These are phyloP conservation scores for Scalopus aquaticus DNA, from an alignment of 2,113 vertebrate species.

Conservation along the genomic window DNA sequence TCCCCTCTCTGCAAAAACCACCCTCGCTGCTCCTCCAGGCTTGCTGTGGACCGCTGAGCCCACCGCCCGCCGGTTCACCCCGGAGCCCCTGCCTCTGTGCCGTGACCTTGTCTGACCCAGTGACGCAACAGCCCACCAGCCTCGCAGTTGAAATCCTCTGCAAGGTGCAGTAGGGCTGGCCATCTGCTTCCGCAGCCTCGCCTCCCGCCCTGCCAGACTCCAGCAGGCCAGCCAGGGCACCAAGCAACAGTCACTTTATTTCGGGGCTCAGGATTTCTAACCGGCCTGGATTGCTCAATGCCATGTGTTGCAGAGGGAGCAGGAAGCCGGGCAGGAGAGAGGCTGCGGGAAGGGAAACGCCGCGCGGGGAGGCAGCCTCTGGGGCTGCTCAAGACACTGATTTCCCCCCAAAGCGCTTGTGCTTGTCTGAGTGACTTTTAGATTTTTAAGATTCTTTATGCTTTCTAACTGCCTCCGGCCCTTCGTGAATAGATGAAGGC, in stretches of 20 bases:
- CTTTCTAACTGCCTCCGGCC: background rate
- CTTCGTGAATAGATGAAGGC: background rate
- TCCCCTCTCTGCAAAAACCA: background rate
- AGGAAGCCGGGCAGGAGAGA: background rate
- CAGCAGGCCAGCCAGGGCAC: background rate
- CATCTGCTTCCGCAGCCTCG: conserved; percentile 64
- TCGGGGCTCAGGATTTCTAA: conserved; percentile 53
- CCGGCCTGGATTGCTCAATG: conserved; percentile 58
- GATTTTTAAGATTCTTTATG: background rate
- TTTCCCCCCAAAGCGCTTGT: background rate
- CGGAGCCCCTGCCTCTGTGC: background rate
- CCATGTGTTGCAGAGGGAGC: rapidly evolving
- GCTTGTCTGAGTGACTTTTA: background rate
- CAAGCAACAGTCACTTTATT: conserved; percentile 66
- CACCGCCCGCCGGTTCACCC: background rate
- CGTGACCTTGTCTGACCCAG: background rate
- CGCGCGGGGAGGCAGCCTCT: background rate
- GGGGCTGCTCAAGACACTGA: background rate
- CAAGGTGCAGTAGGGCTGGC: background rate
- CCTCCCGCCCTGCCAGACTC: background rate
- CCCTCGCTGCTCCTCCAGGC: rapidly evolving
- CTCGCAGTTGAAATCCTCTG: conserved; percentile 54
- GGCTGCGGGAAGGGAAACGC: conserved; percentile 7
- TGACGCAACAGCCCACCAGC: conserved; percentile 42
- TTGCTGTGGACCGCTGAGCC: background rate